Percentiles rank a stretch among this genome's conserved stretches.
Evolutionary conservation across 1,140 invertebrate species (phyloP).

Genomic region (Megalonaias nervosa): DNA sequence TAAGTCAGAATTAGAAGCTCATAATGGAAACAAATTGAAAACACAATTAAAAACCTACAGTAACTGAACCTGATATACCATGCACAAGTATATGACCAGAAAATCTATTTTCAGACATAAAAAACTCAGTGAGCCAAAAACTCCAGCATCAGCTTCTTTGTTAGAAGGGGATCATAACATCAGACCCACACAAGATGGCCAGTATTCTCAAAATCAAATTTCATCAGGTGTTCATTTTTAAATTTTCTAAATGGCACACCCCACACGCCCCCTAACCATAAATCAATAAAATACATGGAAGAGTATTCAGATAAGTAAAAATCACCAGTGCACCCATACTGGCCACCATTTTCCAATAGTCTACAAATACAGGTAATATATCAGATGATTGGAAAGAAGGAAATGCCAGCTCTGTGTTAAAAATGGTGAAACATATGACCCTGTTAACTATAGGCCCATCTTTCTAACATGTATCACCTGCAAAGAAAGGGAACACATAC

Average conservation of each 20-base stretch:
- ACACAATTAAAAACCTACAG: constrained; percentile 13
- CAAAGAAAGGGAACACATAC: constrained; percentile 46
- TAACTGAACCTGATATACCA: constrained; percentile 9
- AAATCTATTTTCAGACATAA: constrained; percentile 33
- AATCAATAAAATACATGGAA: constrained; percentile 24
- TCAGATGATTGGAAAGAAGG: constrained; percentile 37
- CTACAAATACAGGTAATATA: constrained; percentile 14
- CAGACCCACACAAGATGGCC: neutral
- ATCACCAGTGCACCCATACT: constrained; percentile 4
- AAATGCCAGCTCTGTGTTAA: constrained; percentile 35
- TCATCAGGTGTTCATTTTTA: neutral
- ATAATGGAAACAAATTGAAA: constrained; percentile 25
- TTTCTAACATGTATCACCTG: constrained; percentile 44
- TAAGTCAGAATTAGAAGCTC: constrained; percentile 7
- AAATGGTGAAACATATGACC: constrained; percentile 40
- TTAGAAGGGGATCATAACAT: constrained; percentile 8
- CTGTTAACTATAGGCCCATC: constrained; percentile 39
- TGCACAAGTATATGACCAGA: neutral
- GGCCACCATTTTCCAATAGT: constrained; percentile 16
- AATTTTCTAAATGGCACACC: neutral
- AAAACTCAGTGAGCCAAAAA: constrained; percentile 4
- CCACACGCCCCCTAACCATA: constrained; percentile 19
- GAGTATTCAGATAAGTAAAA: constrained; percentile 5
- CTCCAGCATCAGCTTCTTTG: neutral
- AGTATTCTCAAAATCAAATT: constrained; percentile 19